Evolutionary conservation across 1,140 invertebrate species (phyloP).

Genomic region (Brachionus angularis): DNA sequence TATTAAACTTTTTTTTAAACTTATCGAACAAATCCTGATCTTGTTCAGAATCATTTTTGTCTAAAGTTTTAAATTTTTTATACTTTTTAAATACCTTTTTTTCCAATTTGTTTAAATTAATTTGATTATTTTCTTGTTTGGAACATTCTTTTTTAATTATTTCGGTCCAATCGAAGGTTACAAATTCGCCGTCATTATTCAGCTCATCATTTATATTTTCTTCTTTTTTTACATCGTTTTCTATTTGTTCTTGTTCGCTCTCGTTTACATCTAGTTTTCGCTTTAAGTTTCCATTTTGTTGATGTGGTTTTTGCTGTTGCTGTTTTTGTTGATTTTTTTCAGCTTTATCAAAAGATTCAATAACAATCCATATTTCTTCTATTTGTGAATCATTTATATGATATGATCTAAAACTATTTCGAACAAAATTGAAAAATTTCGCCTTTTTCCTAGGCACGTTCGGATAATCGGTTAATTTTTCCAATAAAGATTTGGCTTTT

Average conservation of each 20-base stretch:
- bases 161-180: conserved; percentile 1
- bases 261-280: conserved; percentile 12
- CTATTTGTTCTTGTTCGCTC: background rate
- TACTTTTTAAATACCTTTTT: conserved; percentile 28
- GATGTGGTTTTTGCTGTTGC: background rate
- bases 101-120: conserved; percentile 16
- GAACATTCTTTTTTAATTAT: conserved; percentile 18
- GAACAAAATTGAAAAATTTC: conserved; percentile 66
- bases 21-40: background rate
- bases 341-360: conserved; percentile 16
- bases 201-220: background rate
- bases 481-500: conserved; percentile 65
- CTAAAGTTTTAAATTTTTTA: background rate
- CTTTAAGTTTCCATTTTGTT: conserved; percentile 22
- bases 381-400: conserved; percentile 19
- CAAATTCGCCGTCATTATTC: background rate
- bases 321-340: conserved; percentile 2
- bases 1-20: conserved; percentile 34
- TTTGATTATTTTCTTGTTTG: background rate
- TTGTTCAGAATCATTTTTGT: conserved; percentile 5
- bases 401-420: conserved; percentile 34
- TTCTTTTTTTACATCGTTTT: too few species aligned
- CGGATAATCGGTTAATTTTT: conserved; percentile 68
- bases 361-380: conserved; percentile 36
- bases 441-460: conserved; percentile 86